Evolutionary conservation across 2,113 vertebrate species (phyloP).

Genomic region (Ivindomyrus marchei): DNA sequence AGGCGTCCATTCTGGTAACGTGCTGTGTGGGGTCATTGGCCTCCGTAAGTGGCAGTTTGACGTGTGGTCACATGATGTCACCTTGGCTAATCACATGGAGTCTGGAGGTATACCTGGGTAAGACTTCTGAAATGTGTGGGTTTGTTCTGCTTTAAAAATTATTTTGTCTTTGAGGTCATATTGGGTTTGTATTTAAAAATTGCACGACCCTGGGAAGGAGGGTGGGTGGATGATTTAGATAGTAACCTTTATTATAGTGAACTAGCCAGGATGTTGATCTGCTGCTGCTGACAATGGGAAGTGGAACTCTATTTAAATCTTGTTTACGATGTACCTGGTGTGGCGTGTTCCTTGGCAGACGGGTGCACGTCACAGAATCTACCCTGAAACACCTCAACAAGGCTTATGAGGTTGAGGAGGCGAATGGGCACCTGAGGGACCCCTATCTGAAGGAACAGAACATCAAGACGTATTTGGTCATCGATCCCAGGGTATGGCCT

Average conservation of each 20-base stretch:
- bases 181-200: background rate
- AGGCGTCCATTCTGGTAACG: slow-evolving; percentile 92
- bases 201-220: background rate
- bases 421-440: slow-evolving; percentile 80
- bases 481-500: slow-evolving; percentile 79
- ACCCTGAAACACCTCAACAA: slow-evolving; percentile 88
- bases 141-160: background rate
- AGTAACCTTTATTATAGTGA: background rate
- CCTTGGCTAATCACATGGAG: slow-evolving; percentile 96
- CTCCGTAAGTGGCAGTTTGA: slow-evolving; percentile 98
- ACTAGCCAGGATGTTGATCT: background rate
- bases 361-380: slow-evolving; percentile 94
- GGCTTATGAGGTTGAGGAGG: slow-evolving; percentile 92
- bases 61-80: slow-evolving; percentile 96
- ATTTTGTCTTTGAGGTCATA: background rate
- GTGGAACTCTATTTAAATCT: background rate
- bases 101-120: slow-evolving; percentile 91
- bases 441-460: slow-evolving; percentile 85
- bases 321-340: background rate
- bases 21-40: slow-evolving; percentile 92
- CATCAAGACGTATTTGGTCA: slow-evolving; percentile 81
- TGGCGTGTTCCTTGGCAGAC: slow-evolving; percentile 53
- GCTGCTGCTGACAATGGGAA: background rate
- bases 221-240: background rate
- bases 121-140: slow-evolving; percentile 27